Evolutionary conservation across 2,113 vertebrate species (phyloP), one percentile per base, ranked within the genome.

Genomic region (Oncorhynchus kisutch): DNA sequence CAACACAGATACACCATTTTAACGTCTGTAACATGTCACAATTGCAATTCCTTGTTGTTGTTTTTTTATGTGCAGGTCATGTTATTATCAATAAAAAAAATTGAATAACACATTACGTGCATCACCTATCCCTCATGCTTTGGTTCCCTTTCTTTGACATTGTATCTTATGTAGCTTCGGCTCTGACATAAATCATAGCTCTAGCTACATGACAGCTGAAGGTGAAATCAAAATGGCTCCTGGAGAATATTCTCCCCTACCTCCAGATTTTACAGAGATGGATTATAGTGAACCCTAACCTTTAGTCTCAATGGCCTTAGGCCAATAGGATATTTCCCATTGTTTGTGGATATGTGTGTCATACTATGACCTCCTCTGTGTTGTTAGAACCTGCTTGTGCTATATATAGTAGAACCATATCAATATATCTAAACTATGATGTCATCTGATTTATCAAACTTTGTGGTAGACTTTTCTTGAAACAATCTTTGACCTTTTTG

Each of bases 221-320:
- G 65, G 71, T 70, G 66, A 74, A 64, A n/a, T 16, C 20, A 57
- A 20, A 59, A 72, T 20, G 71, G 16, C 71, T 62, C 29, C 9
- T 57, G 16, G 57, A 59, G 51, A 29, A 60, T 18, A 54, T 54
- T 54, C 16, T 54, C 3, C 4, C 65, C 16, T 11, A 25, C 24
- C 24, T 29, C 16, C 34, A 74, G 22, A 39, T 74, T n/a, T n/a
- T 25, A 66, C 45, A 66, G 34, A 65, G 57, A 67, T 27, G 34
- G 24, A 77, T 66, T 66, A 77, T 54, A 77, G 67, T 77, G n/a
- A 57, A 66, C 27, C 13, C 12, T 67, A 29, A 29, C 24, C 65
- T 27, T 7, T 31, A 29, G 13, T 18, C 25, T 18, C 13, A 31
- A n/a, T 67, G 13, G 65, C 24, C 25, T 67, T 1, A 13, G 27